Evolutionary conservation across 23 tunicate genomes (phyloP).

Genomic region (Oikopleura dioica): DNA sequence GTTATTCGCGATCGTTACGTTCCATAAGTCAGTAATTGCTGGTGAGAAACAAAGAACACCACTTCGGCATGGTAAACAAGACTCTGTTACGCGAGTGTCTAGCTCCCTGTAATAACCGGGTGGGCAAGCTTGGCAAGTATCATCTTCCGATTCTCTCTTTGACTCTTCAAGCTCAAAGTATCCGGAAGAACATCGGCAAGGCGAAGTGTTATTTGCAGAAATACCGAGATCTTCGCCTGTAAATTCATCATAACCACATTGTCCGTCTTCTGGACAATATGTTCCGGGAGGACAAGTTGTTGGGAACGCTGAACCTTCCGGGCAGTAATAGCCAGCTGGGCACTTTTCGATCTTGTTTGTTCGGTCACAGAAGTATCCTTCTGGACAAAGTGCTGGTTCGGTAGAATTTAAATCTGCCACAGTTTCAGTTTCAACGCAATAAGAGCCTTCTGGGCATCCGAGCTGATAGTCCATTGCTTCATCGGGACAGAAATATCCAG

Average conservation of each 20-base stretch:
- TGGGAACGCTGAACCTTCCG: constrained; percentile 37
- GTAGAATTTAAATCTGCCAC: constrained; percentile 15
- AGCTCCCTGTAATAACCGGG: constrained; percentile 50
- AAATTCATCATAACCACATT: neutral
- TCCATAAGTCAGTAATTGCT: neutral
- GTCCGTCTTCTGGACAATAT: neutral
- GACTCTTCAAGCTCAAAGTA: neutral
- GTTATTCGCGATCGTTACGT: neutral
- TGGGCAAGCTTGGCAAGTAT: constrained; percentile 71
- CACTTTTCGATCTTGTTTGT: neutral
- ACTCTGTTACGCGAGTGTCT: neutral
- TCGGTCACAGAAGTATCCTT: neutral
- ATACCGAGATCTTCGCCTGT: neutral
- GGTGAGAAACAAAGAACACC: neutral
- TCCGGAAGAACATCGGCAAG: neutral
- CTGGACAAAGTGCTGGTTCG: neutral
- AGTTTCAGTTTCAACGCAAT: neutral
- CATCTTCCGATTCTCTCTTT: constrained; percentile 16
- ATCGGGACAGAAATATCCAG: constrained; percentile 52
- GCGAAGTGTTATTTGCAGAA: neutral
- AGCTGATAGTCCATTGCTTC: constrained; percentile 34
- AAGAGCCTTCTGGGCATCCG: constrained; percentile 13
- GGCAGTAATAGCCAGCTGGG: constrained; percentile 50
- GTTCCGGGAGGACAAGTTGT: neutral
- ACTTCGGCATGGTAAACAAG: neutral